Evolutionary conservation across 2,888 invertebrate species (phyloP).

Genomic region (Lithophane ornitopus): DNA sequence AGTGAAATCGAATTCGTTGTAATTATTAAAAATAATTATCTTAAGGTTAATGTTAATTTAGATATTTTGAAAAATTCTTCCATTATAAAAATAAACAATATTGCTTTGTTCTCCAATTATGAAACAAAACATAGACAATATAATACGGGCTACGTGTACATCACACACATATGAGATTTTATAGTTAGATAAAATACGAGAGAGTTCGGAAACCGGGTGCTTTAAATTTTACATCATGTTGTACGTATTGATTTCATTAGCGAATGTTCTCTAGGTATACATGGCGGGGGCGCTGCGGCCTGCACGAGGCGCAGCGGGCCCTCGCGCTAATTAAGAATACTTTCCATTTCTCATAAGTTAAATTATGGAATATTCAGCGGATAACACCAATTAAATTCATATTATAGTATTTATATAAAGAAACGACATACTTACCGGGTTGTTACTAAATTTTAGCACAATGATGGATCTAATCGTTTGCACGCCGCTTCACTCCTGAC

Average conservation of each 20-base stretch:
- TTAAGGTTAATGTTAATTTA: constrained; percentile 86
- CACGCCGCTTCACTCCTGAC: constrained; percentile 80
- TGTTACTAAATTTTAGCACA: constrained; percentile 82
- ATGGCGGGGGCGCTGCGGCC: constrained; percentile 63
- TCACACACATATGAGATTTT: constrained; percentile 85
- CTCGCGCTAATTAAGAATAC: constrained; percentile 62
- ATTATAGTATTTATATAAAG: constrained; percentile 80
- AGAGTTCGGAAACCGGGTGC: constrained; percentile 90
- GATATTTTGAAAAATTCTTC: constrained; percentile 87
- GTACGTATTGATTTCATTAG: constrained; percentile 88
- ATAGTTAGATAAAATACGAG: constrained; percentile 89
- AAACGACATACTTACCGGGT: constrained; percentile 76
- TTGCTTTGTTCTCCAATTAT: constrained; percentile 84
- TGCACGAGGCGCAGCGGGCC: constrained; percentile 43
- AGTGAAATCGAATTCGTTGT: constrained; percentile 89
- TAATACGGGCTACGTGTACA: constrained; percentile 85
- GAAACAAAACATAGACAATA: constrained; percentile 87
- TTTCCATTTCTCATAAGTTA: constrained; percentile 67
- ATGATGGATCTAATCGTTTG: constrained; percentile 81
- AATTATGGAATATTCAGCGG: constrained; percentile 74
- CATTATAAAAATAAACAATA: constrained; percentile 82
- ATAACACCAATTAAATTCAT: constrained; percentile 88
- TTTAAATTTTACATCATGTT: constrained; percentile 90
- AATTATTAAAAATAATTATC: constrained; percentile 82
- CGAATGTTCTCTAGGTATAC: constrained; percentile 85